Conservation (phyloP, 2,888 invertebrate species). For the Alloscopus bannaensis region DNA sequence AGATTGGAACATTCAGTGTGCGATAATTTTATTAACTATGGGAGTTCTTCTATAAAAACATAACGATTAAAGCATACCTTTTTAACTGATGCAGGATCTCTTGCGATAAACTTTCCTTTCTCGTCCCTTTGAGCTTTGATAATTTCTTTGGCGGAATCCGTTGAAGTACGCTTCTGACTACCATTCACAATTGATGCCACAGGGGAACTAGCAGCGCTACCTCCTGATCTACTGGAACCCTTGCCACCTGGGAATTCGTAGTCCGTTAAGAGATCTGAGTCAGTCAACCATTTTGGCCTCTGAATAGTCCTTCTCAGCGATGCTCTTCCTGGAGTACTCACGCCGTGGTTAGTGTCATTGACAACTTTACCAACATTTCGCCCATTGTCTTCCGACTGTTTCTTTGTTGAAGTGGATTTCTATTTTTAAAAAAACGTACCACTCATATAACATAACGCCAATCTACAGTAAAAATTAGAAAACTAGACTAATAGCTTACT, state of each 20-base stretch:
- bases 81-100: neutral
- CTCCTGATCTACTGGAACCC: conserved; percentile 24
- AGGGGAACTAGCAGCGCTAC: conserved; percentile 11
- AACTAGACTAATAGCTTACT: neutral
- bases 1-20: too few species aligned
- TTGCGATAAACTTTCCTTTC: neutral
- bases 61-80: too few species aligned
- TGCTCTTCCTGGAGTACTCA: conserved; percentile 17
- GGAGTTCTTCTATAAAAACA: too few species aligned
- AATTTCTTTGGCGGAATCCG: conserved; percentile 13
- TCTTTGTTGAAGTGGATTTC: conserved; percentile 1
- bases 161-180: conserved; percentile 19
- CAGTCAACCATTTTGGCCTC: conserved; percentile 52
- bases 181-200: conserved; percentile 10
- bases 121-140: conserved; percentile 28
- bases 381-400: too few species aligned
- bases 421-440: neutral
- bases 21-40: too few species aligned
- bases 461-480: neutral
- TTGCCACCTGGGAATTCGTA: conserved; percentile 55
- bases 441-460: too few species aligned
- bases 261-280: conserved; percentile 44
- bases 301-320: conserved; percentile 51
- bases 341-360: neutral
- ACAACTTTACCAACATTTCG: neutral